Conservation (phyloP, 2,113 vertebrate genomes). For the Dicerorhinus sumatrensis region DNA sequence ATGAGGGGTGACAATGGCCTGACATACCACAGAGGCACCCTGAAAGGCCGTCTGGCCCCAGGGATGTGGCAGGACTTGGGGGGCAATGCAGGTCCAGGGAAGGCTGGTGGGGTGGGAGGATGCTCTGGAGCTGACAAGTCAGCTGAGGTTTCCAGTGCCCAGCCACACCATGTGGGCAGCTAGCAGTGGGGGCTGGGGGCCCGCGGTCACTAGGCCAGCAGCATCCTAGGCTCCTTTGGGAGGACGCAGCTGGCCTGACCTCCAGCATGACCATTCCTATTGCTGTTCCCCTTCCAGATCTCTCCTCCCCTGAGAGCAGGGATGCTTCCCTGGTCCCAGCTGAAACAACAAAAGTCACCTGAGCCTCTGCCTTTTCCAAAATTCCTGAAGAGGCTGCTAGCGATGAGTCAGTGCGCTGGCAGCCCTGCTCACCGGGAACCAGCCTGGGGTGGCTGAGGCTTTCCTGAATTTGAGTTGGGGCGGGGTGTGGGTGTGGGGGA, state of each 20-base stretch:
- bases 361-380: conserved; percentile 76
- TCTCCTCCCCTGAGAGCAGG: conserved; percentile 75
- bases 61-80: neutral
- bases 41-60: neutral
- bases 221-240: neutral
- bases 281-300: conserved; percentile 4
- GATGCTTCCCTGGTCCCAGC: conserved; percentile 74
- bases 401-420: neutral
- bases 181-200: neutral
- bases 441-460: neutral
- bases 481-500: neutral
- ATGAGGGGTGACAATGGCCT: neutral
- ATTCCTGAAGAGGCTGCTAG: conserved; percentile 74
- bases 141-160: neutral
- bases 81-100: neutral
- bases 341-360: conserved; percentile 85
- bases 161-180: neutral
- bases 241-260: conserved; percentile 23
- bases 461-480: neutral
- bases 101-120: neutral
- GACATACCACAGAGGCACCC: no score
- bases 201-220: neutral
- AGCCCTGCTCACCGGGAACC: neutral
- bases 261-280: rapidly evolving
- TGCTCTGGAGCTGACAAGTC: neutral